A percentile compares a stretch with the other conserved stretches of the same genome.
These are phyloP conservation scores for Varanus salvator DNA, from an alignment of 2,113 vertebrate species.

Conservation along the genomic window DNA sequence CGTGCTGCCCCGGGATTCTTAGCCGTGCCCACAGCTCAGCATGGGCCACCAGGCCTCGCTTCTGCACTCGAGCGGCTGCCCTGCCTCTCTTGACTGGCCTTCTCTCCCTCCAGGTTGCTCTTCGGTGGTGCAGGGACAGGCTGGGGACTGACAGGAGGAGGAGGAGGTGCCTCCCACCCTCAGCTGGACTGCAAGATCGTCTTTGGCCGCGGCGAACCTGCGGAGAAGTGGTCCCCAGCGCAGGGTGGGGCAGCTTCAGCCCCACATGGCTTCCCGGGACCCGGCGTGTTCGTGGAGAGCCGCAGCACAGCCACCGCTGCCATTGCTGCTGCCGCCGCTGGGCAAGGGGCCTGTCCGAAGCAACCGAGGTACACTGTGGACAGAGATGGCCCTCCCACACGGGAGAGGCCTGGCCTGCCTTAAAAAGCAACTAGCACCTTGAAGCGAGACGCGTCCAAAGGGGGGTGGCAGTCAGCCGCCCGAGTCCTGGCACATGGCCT, in stretches of 20 bases:
- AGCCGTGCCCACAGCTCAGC: no score
- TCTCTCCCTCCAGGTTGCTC: conserved; percentile 73
- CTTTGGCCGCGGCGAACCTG: conserved; percentile 82
- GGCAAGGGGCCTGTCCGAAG: conserved; percentile 67
- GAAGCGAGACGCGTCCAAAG: conserved; percentile 67
- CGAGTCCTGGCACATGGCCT: conserved; percentile 58
- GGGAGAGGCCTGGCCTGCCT: conserved; percentile 83
- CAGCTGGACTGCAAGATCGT: conserved; percentile 66
- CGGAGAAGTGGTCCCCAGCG: conserved; percentile 81
- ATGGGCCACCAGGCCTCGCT: no score
- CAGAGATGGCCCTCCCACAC: conserved; percentile 72
- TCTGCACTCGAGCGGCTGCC: neutral
- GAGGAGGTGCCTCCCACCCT: conserved; percentile 55
- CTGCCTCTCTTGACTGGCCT: neutral
- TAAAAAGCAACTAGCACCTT: conserved; percentile 83
- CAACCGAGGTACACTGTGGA: conserved; percentile 73
- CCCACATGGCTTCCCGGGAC: conserved; percentile 72
- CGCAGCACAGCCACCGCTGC: conserved; percentile 55
- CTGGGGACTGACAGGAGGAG: conserved; percentile 72
- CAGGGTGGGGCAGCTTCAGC: conserved; percentile 70
- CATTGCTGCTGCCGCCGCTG: conserved; percentile 16
- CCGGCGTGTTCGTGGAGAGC: conserved; percentile 78
- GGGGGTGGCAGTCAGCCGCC: conserved; percentile 61
- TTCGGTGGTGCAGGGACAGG: conserved; percentile 69
- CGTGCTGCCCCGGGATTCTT: no score